Evolutionary conservation across 2,888 invertebrate species (phyloP).

Genomic region (Lordiphosa fenestrarum): DNA sequence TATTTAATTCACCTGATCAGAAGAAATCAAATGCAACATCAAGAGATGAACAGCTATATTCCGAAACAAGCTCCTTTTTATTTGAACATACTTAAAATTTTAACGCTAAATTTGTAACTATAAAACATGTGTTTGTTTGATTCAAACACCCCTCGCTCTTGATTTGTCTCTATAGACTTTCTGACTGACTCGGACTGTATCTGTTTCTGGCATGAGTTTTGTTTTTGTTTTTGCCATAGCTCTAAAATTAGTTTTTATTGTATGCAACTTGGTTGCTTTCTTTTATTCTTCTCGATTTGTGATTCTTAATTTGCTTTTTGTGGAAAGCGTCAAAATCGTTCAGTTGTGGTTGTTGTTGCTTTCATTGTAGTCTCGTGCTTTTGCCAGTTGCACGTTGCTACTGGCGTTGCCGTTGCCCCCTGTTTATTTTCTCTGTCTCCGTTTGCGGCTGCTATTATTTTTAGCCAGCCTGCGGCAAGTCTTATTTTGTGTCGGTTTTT

Average conservation of each 20-base stretch:
- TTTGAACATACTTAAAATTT: too few relatives aligned
- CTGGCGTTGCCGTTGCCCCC: constrained; percentile 19
- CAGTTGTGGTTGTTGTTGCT: constrained; percentile 17
- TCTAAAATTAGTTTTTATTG: constrained; percentile 74
- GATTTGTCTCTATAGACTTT: constrained; percentile 25
- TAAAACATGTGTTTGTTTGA: too few relatives aligned
- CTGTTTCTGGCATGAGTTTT: constrained; percentile 34
- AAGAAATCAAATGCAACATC: too few relatives aligned
- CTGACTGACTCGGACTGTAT: constrained; percentile 44
- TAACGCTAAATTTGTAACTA: too few relatives aligned
- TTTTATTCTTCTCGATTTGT: constrained; percentile 50
- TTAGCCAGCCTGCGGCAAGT: constrained; percentile 58
- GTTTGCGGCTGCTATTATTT: constrained; percentile 56
- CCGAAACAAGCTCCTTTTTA: too few relatives aligned
- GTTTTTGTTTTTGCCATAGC: constrained; percentile 37
- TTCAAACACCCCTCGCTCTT: constrained; percentile 17
- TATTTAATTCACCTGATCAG: too few relatives aligned
- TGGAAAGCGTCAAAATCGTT: constrained; percentile 53
- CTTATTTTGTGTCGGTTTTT: constrained; percentile 45
- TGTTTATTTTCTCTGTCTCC: constrained; percentile 6
- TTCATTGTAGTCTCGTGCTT: constrained; percentile 22
- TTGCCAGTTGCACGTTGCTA: constrained; percentile 29
- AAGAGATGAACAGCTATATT: too few relatives aligned
- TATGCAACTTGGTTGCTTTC: constrained; percentile 43
- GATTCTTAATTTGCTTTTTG: constrained; percentile 58